A percentile compares a stretch with the other conserved stretches of the same genome.
phyloP scores from a whole-genome alignment of 2,113 vertebrate genomes.

The Malurus elegans region DNA sequence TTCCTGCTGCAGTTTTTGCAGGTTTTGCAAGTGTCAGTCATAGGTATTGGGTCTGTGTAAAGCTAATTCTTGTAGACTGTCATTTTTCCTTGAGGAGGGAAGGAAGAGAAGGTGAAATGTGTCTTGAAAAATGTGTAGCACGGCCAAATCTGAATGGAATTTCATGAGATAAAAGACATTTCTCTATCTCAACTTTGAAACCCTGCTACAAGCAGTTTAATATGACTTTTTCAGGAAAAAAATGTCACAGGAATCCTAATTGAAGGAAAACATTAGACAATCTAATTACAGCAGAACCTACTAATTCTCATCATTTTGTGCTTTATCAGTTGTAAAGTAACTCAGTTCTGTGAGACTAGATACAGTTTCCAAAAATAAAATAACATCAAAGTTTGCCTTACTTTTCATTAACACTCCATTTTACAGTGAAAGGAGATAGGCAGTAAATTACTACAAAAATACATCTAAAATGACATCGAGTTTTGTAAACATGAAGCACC shows the following conservation, averaged over 20 bases:
- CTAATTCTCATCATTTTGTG: background rate
- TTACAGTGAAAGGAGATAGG: background rate
- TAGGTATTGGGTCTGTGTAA: background rate
- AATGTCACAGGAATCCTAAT: background rate
- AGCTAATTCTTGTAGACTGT: background rate
- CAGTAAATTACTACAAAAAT: background rate
- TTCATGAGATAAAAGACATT: background rate
- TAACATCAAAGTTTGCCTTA: background rate
- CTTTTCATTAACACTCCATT: background rate
- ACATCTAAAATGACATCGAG: background rate
- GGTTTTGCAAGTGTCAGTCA: rapidly evolving
- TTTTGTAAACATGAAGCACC: background rate
- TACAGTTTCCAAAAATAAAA: background rate
- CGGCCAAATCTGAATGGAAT: background rate
- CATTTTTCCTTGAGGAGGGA: background rate
- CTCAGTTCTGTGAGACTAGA: background rate
- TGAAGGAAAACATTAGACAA: background rate
- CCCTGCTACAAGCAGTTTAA: background rate
- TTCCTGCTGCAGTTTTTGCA: background rate
- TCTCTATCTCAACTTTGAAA: background rate
- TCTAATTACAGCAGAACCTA: background rate
- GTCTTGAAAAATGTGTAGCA: background rate
- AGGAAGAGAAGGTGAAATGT: background rate
- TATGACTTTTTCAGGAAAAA: background rate
- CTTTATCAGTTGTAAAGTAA: background rate